Base-by-base conservation (phyloP, 2,113 vertebrate genomes). In the Ranitomeya imitator region DNA sequence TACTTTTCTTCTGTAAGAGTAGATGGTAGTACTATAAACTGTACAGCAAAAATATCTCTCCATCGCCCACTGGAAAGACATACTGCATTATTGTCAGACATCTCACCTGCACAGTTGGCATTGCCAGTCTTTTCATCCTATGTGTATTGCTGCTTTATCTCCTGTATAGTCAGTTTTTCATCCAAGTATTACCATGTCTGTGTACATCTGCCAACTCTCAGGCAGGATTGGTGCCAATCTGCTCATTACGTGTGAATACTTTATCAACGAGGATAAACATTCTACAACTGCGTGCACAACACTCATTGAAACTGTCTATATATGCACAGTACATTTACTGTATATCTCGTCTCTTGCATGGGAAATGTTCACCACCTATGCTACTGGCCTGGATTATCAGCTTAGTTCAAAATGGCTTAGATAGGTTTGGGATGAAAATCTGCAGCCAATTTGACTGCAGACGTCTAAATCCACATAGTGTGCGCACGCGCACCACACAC, bases 71-170 rank as follows among this genome's bases (percentile, higher is more conserved):
- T 26, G n/a, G n/a, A 26, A 59, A 55, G 2, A 79, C 14, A 21
- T 59, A 7, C 14, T 51, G 16, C 37, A 21, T 51, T 55, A 23
- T 6, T 79, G 77, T 21, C 52, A 79, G 31, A 6, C 19, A 45
- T 18, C 8, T 78, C 76, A 54, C 51, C 74, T 55, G 76, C 10
- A 78, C 37, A 74, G 71, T 73, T 73, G 69, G 69, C 69, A 78
- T n/a, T 54, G 76, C 45, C 74, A 19, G 74, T 77, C 45, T 21
- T 8, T 11, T 78, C 26, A 52, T 78, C 76, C 9, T 19, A 78
- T 78, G 19, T 55, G 19, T 21, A 78, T 21, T 78, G 51, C 51
- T 78, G 19, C 0, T 78, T 1, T n/a, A 78, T 78, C 76, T 55
- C 51, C 21, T 4, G 19, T 78, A 74, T 19, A 74, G 31, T 37